These are phyloP conservation scores for Lepilemur ruficaudatus DNA, from an alignment of 2,797 vertebrate species.

Conservation along the genomic window DNA sequence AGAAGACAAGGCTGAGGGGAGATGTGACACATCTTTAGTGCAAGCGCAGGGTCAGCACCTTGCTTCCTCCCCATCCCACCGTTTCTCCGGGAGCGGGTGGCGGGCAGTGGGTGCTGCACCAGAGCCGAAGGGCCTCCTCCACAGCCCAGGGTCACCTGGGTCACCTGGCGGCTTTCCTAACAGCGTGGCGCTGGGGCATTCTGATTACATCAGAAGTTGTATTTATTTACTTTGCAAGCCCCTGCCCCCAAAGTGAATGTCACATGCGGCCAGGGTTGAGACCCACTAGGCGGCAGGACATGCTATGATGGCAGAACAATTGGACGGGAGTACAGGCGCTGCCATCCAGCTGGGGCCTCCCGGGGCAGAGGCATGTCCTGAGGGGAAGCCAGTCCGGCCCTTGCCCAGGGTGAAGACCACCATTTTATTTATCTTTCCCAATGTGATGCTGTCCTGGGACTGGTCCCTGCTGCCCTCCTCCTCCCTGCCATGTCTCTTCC, in stretches of 20 bases:
- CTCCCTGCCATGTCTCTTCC: neutral
- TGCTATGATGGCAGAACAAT: neutral
- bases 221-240: too few species aligned
- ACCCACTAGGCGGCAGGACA: rapidly evolving
- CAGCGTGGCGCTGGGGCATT: rapidly evolving
- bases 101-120: rapidly evolving
- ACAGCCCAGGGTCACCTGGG: rapidly evolving
- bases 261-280: neutral
- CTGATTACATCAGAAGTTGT: neutral
- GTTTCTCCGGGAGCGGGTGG: neutral
- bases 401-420: neutral
- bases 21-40: too few species aligned
- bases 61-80: neutral
- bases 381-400: too few species aligned
- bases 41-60: neutral
- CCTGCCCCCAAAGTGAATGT: too few species aligned
- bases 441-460: neutral
- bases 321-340: neutral
- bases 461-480: neutral
- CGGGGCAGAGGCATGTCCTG: too few species aligned
- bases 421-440: neutral
- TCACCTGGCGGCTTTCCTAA: rapidly evolving
- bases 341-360: too few species aligned
- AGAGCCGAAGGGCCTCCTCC: neutral
- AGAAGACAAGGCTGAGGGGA: constrained; percentile 23